Base-by-base conservation (phyloP, 2,797 vertebrate genomes). In the Lagorchestes hirsutus region DNA sequence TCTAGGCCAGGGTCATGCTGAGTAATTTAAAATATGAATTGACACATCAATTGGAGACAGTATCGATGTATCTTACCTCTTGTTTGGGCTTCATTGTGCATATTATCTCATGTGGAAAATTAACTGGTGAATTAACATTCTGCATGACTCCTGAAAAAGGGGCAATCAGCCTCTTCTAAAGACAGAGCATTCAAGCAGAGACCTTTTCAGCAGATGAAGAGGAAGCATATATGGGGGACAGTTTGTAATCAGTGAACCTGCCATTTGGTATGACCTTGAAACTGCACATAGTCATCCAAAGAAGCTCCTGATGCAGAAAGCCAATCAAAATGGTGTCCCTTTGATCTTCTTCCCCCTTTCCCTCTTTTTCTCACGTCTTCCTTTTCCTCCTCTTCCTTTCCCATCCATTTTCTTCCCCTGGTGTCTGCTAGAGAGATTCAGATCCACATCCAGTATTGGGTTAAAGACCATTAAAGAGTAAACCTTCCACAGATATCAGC, bases 101-200 rank as follows among this genome's bases (percentile, higher is more conserved):
- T 93, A 96, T 95, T 95, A 97, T 87, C 62, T 98, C 96, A 97
- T 96, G 98, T 97, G 96, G 97, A 98, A 98, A 98, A 98, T 98
- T 97, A 98, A 98, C 93, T 95, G 97, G 82, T 92, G 96, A 94
- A 96, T 97, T 98, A 97, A 98, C 97, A 55, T 52, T 94, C 9
- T 46, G 31, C 27, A 0, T 55, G 97, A 94, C 24, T 54, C 54
- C 28, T 95, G 55, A 92, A 96, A 97, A 96, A 98, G 92, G 52
- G 98, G 54, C 58, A 97, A 93, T 90, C 93, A 92, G n/a, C 93
- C 96, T 52, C 90, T 92, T 87, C 74, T 87, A 50, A 87, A 87
- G 74, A 50, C 10, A 28, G 40, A 87, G 10, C 40, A 27, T 87
- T 87, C 40, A 87, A 50, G 40, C 40, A 87, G 74, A 46, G 74